These are phyloP conservation scores for Cremastinae sp. DNA, from an alignment of 2,888 invertebrate species.

Conservation along the genomic window DNA sequence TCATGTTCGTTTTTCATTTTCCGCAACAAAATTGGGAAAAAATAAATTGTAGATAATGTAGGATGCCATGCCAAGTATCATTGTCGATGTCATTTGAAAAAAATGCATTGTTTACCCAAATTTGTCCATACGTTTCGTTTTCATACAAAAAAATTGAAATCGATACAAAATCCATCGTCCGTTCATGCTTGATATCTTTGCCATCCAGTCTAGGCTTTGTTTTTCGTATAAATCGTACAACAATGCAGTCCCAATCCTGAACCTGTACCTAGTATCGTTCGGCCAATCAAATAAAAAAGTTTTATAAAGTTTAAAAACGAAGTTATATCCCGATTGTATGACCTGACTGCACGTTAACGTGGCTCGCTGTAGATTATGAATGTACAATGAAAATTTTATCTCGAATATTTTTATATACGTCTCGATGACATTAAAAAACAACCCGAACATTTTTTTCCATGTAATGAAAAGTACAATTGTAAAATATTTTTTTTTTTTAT, in stretches of 20 bases:
- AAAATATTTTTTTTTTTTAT: too few relatives aligned
- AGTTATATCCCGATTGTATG: constrained; percentile 71
- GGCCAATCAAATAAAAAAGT: constrained; percentile 30
- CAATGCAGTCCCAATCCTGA: constrained; percentile 10
- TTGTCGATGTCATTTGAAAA: constrained; percentile 20
- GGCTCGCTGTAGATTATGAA: constrained; percentile 23
- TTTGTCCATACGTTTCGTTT: background rate
- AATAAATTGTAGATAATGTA: constrained; percentile 48
- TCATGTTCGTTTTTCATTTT: background rate
- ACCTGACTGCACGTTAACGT: constrained; percentile 74
- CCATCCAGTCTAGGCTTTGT: constrained; percentile 18
- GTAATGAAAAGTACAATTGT: too few relatives aligned
- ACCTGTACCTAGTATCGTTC: constrained; percentile 16
- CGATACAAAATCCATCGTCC: constrained; percentile 30
- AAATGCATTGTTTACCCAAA: constrained; percentile 2
- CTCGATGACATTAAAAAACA: too few relatives aligned
- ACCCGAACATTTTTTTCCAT: too few relatives aligned
- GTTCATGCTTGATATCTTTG: constrained; percentile 15
- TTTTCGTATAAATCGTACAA: constrained; percentile 3
- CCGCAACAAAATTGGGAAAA: background rate
- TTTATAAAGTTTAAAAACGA: constrained; percentile 22
- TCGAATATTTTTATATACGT: background rate
- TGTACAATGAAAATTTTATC: constrained; percentile 30
- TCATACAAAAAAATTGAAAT: background rate
- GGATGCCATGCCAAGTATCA: constrained; percentile 77